These are phyloP conservation scores for Lasioglossum pauxillum DNA, from an alignment of 2,888 invertebrate genomes.

Conservation along the genomic window DNA sequence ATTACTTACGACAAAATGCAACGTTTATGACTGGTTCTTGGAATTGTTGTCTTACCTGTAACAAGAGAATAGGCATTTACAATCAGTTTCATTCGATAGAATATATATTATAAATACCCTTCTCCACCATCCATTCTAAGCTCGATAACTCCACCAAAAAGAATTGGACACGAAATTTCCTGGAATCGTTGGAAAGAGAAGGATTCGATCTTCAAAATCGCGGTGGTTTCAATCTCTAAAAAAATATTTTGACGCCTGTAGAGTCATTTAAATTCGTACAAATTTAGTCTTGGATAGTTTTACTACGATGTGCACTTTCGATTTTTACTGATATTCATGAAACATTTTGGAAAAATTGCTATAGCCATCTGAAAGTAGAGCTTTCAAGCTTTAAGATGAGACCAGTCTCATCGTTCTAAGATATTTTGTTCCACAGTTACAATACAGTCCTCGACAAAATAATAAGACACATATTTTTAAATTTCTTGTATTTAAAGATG, in stretches of 20 bases:
- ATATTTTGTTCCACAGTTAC: background rate
- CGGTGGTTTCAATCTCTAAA: background rate
- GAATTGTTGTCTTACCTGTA: too few species aligned
- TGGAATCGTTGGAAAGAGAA: background rate
- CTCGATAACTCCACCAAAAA: background rate
- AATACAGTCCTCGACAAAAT: too few species aligned
- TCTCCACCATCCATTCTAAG: background rate
- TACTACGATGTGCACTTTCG: too few species aligned
- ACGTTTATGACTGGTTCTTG: too few species aligned
- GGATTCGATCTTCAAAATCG: background rate
- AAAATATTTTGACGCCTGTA: background rate
- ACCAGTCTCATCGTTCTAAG: background rate
- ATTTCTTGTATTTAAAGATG: too few species aligned
- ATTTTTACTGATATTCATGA: too few species aligned
- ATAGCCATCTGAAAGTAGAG: background rate
- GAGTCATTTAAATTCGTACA: too few species aligned
- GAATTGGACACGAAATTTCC: background rate
- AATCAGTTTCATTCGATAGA: background rate
- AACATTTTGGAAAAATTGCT: too few species aligned
- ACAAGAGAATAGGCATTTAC: too few species aligned
- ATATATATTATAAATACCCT: background rate
- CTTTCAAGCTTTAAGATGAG: background rate
- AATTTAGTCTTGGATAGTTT: too few species aligned
- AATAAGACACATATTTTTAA: too few species aligned
- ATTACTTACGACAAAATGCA: too few species aligned